Evolutionary conservation across 2,888 invertebrate genomes (phyloP), one percentile per base, ranked within the genome.

Genomic region (Pegoplata infirma): DNA sequence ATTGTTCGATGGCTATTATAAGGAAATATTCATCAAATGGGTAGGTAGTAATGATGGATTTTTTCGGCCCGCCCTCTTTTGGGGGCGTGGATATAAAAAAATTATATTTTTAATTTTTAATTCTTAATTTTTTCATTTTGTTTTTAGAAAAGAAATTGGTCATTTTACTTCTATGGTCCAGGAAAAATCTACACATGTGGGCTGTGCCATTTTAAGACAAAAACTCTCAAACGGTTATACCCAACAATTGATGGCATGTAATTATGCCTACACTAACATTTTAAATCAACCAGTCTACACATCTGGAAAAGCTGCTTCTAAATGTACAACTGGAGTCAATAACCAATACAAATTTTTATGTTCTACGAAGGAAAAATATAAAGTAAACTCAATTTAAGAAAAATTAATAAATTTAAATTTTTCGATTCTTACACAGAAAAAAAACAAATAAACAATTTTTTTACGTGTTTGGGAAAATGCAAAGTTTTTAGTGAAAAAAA

Each of bases 161-260:
- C 83, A 85, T 49, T 85, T 85, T 71, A 83, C 85, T 47, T 82
- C 81, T 66, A 85, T 85, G 84, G 84, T 85, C 64, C 53, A 81
- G 56, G 85, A 85, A 59, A 82, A 82, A 14, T 84, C 83, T 61
- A 82, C 84, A 16, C 83, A 84, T 73, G 83, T 85, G 16, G 85
- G 85, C 53, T 85, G 85, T 53, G 81, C 84, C 3, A 83, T 76
- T 0, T 46, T 76, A 23, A 80, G 28, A 0, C 84, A 82, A 63
- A 6, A 5, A 6, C 3, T 63, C 68, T 58, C 14, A 64, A 44
- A 74, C 4, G 55, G 81, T n/a, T 53, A 59, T 32, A 82, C 81
- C 61, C 77, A 77, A 51, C 83, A 85, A 67, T 82, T 83, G 72
- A 56, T 85, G 72, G 83, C 85, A 80, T 85, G 86, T 81, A 85